Percentiles rank a stretch among this genome's conserved stretches.
Conservation (phyloP, 2,113 vertebrate genomes). For the Verasper variegatus region DNA sequence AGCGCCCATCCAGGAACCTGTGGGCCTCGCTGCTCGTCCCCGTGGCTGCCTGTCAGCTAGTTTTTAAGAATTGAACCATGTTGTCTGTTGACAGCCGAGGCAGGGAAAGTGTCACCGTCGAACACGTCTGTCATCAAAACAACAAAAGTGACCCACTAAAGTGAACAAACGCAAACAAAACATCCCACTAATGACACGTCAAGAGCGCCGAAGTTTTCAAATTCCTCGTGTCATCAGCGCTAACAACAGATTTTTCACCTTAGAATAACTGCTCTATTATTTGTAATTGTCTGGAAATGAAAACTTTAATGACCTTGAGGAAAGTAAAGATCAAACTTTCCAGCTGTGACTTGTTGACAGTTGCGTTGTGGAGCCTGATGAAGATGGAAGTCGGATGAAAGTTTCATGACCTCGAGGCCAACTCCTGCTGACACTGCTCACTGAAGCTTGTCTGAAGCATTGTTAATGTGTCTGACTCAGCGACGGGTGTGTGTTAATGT, state of each 20-base stretch:
- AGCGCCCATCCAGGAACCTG: constrained; percentile 5
- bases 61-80: constrained; percentile 1
- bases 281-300: not conserved
- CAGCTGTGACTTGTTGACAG: not conserved
- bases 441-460: constrained; percentile 12
- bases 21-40: constrained; percentile 27
- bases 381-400: not conserved
- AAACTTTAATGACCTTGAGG: not conserved
- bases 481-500: not conserved
- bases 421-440: constrained; percentile 8
- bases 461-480: constrained; percentile 15
- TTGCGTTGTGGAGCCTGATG: not conserved
- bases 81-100: constrained; percentile 36
- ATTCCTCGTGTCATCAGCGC: not conserved
- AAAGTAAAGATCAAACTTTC: not conserved
- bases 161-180: constrained; percentile 36
- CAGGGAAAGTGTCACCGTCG: not conserved
- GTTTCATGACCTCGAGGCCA: constrained; percentile 16
- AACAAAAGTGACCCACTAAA: constrained; percentile 57
- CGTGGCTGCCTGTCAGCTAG: constrained; percentile 28
- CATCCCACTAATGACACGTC: constrained; percentile 15
- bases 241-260: not conserved
- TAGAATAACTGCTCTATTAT: not conserved
- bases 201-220: not conserved
- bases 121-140: constrained; percentile 23